phyloP scores from a whole-genome alignment of 2,113 vertebrate species.

The Caracal caracal region DNA sequence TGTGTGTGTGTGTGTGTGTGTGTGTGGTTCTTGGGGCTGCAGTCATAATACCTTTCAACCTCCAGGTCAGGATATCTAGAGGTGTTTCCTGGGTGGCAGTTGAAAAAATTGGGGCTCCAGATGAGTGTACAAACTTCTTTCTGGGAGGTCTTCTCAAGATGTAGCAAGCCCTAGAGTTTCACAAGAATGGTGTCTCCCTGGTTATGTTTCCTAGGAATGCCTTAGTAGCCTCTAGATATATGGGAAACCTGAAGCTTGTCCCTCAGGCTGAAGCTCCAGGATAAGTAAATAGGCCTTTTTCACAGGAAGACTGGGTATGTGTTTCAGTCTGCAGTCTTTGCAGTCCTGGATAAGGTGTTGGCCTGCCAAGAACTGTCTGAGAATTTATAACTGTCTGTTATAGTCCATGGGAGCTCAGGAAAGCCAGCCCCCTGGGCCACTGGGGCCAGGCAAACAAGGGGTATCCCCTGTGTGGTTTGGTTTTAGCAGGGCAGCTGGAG shows the following conservation, averaged over 20 bases:
- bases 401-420: neutral
- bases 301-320: neutral
- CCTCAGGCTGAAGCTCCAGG: neutral
- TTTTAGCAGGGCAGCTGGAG: neutral
- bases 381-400: neutral
- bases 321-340: neutral
- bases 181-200: neutral
- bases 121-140: neutral
- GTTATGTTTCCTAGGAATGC: neutral
- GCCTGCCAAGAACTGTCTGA: neutral
- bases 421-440: neutral
- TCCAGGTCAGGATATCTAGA: neutral
- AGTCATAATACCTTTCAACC: neutral
- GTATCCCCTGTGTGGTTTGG: neutral
- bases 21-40: neutral
- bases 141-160: neutral
- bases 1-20: neutral
- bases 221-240: neutral
- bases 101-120: neutral
- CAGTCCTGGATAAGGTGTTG: neutral
- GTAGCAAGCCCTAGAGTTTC: neutral
- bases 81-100: neutral
- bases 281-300: neutral
- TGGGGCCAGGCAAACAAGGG: neutral
- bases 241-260: neutral